Conservation (phyloP, 2,797 vertebrate species). For the Sparus aurata region DNA sequence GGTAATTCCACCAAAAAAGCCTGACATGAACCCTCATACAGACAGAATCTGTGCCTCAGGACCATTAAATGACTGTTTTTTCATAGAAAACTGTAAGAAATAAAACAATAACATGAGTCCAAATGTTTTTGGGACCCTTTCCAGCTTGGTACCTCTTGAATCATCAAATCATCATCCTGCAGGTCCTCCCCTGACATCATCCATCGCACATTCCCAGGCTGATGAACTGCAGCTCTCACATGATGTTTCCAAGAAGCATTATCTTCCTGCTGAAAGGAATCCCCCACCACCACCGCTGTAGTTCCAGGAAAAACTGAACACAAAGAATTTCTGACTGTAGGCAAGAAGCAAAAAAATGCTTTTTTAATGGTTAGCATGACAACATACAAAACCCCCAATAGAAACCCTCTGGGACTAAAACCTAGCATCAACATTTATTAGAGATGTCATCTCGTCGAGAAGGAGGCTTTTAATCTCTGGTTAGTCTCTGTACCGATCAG, state of each 20-base stretch:
- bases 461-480: not conserved
- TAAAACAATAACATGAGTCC: conserved; percentile 36
- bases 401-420: conserved; percentile 12
- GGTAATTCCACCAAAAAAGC: conserved; percentile 50
- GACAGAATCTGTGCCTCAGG: not conserved
- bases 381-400: conserved; percentile 16
- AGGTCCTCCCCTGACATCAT: conserved; percentile 47
- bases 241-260: conserved; percentile 63
- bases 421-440: not conserved
- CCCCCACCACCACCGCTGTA: not conserved
- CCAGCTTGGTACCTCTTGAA: conserved; percentile 52
- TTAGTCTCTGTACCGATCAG: no score
- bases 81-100: conserved; percentile 28
- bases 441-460: not conserved
- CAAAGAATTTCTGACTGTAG: conserved; percentile 15
- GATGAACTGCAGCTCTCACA: conserved; percentile 34
- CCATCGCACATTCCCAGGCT: conserved; percentile 37
- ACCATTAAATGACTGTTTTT: not conserved
- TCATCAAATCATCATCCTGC: conserved; percentile 53
- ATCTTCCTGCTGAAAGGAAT: conserved; percentile 43
- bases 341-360: not conserved
- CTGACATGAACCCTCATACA: conserved; percentile 20
- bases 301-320: conserved; percentile 56
- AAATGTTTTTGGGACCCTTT: conserved; percentile 50
- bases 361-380: conserved; percentile 20